phyloP scores from a whole-genome alignment of 2,888 invertebrate species.

The Ceratothoa steindachneri region DNA sequence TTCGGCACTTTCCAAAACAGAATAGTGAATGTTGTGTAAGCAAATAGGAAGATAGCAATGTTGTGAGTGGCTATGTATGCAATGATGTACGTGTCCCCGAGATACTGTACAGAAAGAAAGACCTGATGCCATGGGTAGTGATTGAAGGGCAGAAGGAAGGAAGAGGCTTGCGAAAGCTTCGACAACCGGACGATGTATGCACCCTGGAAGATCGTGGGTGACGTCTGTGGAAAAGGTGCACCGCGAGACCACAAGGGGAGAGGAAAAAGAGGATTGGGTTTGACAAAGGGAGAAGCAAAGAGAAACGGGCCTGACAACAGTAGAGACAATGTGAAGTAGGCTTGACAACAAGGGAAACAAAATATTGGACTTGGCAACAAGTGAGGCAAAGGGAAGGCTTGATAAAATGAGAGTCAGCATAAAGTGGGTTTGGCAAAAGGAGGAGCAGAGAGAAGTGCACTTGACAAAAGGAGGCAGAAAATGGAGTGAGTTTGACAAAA shows the following conservation, averaged over 20 bases:
- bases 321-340: too few species aligned
- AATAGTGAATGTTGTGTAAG: not conserved
- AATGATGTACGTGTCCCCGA: not conserved
- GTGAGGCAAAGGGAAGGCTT: too few species aligned
- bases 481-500: too few species aligned
- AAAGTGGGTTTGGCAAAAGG: too few species aligned
- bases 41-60: not conserved
- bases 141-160: not conserved
- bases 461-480: too few species aligned
- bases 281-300: constrained; percentile 55
- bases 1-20: too few species aligned
- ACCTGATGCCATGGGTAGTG: not conserved
- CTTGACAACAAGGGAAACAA: too few species aligned
- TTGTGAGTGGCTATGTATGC: too few species aligned
- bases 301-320: too few species aligned
- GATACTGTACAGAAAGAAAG: not conserved
- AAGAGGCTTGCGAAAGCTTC: not conserved
- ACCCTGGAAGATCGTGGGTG: not conserved
- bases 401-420: too few species aligned
- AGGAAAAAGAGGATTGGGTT: constrained; percentile 56
- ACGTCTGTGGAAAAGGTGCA: not conserved
- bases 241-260: not conserved
- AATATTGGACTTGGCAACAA: too few species aligned
- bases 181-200: not conserved
- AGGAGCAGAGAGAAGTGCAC: too few species aligned